Evolutionary conservation across 2,888 invertebrate genomes (phyloP).

Genomic region (Toxonevra muliebris): DNA sequence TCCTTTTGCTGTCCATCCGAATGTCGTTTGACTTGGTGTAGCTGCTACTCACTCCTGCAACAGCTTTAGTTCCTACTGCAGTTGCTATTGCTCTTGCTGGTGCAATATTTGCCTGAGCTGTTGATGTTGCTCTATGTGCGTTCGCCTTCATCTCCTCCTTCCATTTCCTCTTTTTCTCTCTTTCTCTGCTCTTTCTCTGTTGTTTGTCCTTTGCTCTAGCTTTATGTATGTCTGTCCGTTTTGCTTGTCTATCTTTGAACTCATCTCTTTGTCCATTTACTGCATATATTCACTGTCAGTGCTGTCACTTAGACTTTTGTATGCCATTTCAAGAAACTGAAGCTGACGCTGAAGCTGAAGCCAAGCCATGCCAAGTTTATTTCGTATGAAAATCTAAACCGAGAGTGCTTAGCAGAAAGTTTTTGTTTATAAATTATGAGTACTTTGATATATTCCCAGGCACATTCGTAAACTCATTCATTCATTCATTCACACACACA

Average conservation of each 20-base stretch:
- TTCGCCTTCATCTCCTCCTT: no score
- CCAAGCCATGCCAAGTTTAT: background rate
- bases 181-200: no score
- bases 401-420: slow-evolving; percentile 8
- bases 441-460: slow-evolving; percentile 36
- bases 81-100: background rate
- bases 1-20: slow-evolving; percentile 7
- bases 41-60: background rate
- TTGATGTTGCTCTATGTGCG: background rate
- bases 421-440: slow-evolving; percentile 57
- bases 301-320: slow-evolving; percentile 15
- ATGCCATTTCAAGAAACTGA: background rate
- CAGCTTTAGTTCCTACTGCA: background rate
- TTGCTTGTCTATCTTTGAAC: background rate
- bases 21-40: background rate
- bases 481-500: background rate
- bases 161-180: no score
- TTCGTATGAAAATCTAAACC: background rate
- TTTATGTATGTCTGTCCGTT: slow-evolving; percentile 9
- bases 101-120: background rate
- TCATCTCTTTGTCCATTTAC: background rate
- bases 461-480: slow-evolving; percentile 7
- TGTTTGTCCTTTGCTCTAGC: background rate
- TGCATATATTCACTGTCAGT: slow-evolving; percentile 13
- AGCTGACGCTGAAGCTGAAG: no score